Conservation (phyloP, 2,888 invertebrate genomes). For the Drosophila prolongata region DNA sequence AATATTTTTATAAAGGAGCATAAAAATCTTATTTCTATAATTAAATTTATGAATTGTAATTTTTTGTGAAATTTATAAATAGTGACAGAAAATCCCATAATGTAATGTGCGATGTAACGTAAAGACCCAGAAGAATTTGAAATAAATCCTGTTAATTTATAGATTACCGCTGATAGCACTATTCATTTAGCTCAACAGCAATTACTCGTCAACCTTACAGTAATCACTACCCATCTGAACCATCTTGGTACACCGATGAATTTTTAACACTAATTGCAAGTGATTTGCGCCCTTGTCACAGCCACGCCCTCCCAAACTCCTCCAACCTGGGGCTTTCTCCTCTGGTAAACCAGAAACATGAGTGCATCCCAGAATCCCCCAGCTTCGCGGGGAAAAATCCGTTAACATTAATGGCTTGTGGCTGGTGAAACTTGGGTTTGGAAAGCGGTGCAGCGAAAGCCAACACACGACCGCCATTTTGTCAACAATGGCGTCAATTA, state of each 20-base stretch:
- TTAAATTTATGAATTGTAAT: too few species aligned
- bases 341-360: slow-evolving; percentile 32
- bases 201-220: slow-evolving; percentile 11
- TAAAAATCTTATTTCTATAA: too few species aligned
- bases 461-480: slow-evolving; percentile 70
- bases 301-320: slow-evolving; percentile 27
- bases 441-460: slow-evolving; percentile 34
- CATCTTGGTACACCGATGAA: slow-evolving; percentile 16
- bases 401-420: slow-evolving; percentile 61
- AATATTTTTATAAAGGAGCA: background rate
- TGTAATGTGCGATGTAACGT: too few species aligned
- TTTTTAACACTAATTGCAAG: slow-evolving; percentile 46
- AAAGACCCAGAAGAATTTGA: too few species aligned
- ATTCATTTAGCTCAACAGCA: slow-evolving; percentile 17
- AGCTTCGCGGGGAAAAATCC: slow-evolving; percentile 16
- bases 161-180: slow-evolving; percentile 7
- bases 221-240: slow-evolving; percentile 5
- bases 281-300: slow-evolving; percentile 27
- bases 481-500: slow-evolving; percentile 79
- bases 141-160: background rate
- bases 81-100: too few species aligned
- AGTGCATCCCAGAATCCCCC: slow-evolving; percentile 1
- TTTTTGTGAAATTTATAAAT: too few species aligned
- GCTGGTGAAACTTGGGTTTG: slow-evolving; percentile 37
- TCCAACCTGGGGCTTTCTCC: slow-evolving; percentile 1